These are phyloP conservation scores for Drosophila fungiperda DNA, from an alignment of 2,888 invertebrate species.

Conservation along the genomic window DNA sequence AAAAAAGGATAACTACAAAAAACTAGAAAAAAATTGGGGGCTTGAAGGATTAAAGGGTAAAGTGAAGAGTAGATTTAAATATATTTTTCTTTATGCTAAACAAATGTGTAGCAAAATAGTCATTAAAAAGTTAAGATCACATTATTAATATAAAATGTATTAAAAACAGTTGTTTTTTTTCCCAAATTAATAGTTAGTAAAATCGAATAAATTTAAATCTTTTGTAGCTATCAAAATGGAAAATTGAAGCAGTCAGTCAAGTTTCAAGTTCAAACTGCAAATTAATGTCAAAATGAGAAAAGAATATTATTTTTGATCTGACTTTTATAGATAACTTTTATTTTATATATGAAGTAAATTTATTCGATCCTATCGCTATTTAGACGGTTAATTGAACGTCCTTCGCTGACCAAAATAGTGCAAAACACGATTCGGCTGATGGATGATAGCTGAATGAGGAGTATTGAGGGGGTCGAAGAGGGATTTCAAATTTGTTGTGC, in stretches of 20 bases:
- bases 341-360: neutral
- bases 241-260: neutral
- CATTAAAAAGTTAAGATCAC: neutral
- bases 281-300: neutral
- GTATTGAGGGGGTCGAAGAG: neutral
- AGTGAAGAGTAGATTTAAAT: neutral
- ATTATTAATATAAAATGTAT: neutral
- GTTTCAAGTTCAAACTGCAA: neutral
- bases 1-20: neutral
- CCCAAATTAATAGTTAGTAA: no score
- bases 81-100: neutral
- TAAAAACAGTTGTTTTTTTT: no score
- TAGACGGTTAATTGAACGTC: slow-evolving; percentile 36
- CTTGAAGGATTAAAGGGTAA: neutral
- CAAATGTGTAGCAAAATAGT: neutral
- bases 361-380: neutral
- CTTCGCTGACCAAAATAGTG: slow-evolving; percentile 36
- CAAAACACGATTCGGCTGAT: slow-evolving; percentile 14
- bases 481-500: slow-evolving; percentile 49
- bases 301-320: neutral
- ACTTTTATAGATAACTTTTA: neutral
- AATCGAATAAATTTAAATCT: neutral
- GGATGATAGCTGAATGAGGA: slow-evolving; percentile 24
- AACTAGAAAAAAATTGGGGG: neutral
- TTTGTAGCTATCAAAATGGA: neutral